Evolutionary conservation across 2,888 invertebrate species (phyloP).

Genomic region (Polydesmus complanatus): DNA sequence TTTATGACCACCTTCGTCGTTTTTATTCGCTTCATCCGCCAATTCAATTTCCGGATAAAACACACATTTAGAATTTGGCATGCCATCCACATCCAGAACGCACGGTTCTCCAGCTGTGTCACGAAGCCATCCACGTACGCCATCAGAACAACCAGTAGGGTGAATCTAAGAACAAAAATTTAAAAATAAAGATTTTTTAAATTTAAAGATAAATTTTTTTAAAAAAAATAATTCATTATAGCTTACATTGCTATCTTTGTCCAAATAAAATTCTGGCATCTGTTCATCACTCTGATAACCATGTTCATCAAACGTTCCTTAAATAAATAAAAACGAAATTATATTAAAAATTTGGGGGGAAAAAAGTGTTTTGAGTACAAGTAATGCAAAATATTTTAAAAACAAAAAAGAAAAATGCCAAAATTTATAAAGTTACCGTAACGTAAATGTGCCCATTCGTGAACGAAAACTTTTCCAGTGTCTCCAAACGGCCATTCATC

Average conservation of each 20-base stretch:
- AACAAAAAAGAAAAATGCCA: not conserved
- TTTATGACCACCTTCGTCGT: not conserved
- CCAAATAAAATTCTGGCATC: constrained; percentile 20
- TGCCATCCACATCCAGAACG: not conserved
- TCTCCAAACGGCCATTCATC: constrained; percentile 7
- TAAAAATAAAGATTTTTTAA: not conserved
- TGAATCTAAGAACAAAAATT: constrained; percentile 1
- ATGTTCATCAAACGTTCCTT: constrained; percentile 26
- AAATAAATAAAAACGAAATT: too few species aligned
- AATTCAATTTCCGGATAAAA: constrained; percentile 8
- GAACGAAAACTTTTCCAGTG: constrained; percentile 21
- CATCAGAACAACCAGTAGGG: not conserved
- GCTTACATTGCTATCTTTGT: constrained; percentile 18
- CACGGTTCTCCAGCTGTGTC: not conserved
- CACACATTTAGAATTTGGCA: not conserved
- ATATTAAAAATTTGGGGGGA: too few species aligned
- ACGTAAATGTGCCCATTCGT: constrained; percentile 26
- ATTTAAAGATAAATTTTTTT: not conserved
- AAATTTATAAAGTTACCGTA: too few species aligned
- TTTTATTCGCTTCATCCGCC: not conserved
- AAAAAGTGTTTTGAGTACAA: too few species aligned
- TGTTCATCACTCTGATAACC: constrained; percentile 21
- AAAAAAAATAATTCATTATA: constrained; percentile 7
- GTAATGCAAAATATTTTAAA: too few species aligned
- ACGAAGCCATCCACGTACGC: not conserved